Percentiles rank a stretch among this genome's conserved stretches.
phyloP scores from a whole-genome alignment of 2,113 vertebrate genomes.

The Tenebrosternarchus preto region DNA sequence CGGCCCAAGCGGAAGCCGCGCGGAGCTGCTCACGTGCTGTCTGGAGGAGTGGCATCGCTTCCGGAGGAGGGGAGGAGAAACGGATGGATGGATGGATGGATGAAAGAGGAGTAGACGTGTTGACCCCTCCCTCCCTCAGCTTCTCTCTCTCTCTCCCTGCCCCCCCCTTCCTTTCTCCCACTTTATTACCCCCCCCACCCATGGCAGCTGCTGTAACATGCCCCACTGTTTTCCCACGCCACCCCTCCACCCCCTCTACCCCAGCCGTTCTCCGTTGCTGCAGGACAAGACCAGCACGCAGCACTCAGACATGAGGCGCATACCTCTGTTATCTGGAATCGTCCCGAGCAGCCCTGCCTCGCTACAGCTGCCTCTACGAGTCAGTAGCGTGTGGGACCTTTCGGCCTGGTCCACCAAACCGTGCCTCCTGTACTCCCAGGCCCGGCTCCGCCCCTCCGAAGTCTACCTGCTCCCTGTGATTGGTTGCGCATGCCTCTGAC shows the following conservation, averaged over 20 bases:
- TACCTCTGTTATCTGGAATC: constrained; percentile 72
- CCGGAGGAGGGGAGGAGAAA: not conserved
- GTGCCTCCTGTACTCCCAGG: no score
- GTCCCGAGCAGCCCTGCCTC: constrained; percentile 46
- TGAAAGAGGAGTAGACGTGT: not conserved
- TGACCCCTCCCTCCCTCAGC: not conserved
- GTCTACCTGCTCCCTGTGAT: constrained; percentile 9
- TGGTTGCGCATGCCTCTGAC: constrained; percentile 40
- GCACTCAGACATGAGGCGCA: constrained; percentile 59
- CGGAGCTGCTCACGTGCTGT: constrained; percentile 69
- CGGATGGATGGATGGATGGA: not conserved
- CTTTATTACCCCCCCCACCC: no score
- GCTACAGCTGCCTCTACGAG: no score
- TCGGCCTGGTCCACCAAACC: no score
- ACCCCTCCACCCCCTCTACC: not conserved
- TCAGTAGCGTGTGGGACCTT: no score
- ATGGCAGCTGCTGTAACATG: no score
- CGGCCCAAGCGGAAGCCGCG: constrained; percentile 70
- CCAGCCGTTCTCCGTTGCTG: not conserved
- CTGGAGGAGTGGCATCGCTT: constrained; percentile 2
- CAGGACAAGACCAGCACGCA: constrained; percentile 57
- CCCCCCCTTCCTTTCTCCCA: not conserved
- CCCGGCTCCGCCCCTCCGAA: no score
- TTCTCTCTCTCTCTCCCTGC: not conserved
- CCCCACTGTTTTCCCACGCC: not conserved